phyloP scores from a whole-genome alignment of 1,140 invertebrate species.

The Contarinia nasturtii region DNA sequence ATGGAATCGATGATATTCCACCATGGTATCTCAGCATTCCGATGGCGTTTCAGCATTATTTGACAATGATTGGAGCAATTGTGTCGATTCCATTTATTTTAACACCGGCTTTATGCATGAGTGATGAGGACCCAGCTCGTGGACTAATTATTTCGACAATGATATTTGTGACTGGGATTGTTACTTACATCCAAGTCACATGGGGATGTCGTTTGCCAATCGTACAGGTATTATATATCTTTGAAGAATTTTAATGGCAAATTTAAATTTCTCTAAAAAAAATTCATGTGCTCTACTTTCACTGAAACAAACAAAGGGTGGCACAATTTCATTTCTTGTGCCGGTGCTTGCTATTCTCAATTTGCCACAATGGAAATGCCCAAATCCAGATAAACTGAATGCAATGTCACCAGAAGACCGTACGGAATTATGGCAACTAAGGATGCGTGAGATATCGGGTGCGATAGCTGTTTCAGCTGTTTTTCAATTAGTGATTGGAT shows the following conservation, averaged over 20 bases:
- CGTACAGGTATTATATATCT: constrained; percentile 32
- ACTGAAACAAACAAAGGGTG: constrained; percentile 39
- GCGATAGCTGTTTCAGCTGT: constrained; percentile 67
- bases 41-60: constrained; percentile 70
- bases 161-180: constrained; percentile 71
- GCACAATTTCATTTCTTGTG: constrained; percentile 69
- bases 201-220: constrained; percentile 48
- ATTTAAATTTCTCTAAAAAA: background rate
- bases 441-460: constrained; percentile 69
- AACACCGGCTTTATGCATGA: constrained; percentile 63
- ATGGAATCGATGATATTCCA: constrained; percentile 63
- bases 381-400: constrained; percentile 28
- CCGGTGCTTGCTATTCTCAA: constrained; percentile 67
- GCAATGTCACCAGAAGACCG: constrained; percentile 35
- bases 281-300: background rate
- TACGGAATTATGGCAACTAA: constrained; percentile 47
- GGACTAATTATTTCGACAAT: constrained; percentile 72
- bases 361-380: constrained; percentile 61
- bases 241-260: background rate
- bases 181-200: constrained; percentile 61
- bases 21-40: constrained; percentile 68
- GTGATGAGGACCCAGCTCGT: constrained; percentile 52
- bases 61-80: constrained; percentile 75
- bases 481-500: constrained; percentile 54
- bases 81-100: constrained; percentile 70